Evolutionary conservation across 2,888 invertebrate genomes (phyloP), one percentile per base, ranked within the genome.

Genomic region (Oligia strigilis): DNA sequence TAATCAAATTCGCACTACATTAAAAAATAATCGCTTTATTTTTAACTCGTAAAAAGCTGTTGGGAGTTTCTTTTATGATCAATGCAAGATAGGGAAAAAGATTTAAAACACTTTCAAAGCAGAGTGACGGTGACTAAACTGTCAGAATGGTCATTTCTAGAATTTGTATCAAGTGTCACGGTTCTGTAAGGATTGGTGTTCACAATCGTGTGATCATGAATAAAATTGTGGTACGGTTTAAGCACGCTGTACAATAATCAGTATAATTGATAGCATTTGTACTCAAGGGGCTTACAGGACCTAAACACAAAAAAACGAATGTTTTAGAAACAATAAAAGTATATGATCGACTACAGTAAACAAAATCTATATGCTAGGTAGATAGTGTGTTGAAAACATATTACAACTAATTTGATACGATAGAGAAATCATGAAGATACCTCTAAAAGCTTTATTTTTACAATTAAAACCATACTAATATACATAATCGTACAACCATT

Each of bases 1-100:
- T 86, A 88, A 87, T 85, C 85, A 70, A 77, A 81, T 87, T 87
- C n/a, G 72, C 72, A 79, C 69, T 62, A 78, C 82, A 86, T 76
- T 79, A 75, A 85, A 76, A 69, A 55, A 77, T 77, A 70, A 88
- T 82, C 69, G 43, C n/a, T 60, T 49, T 66, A 72, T 83, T 74
- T 77, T 78, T 4, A 80, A 70, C 80, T 80, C 72, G 75, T 76
- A 64, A 84, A 72, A 77, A 65, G 46, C 67, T 43, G 78, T 72
- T 65, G 77, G 72, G 29, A 36, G 40, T 65, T 78, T 82, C 58
- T 81, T 84, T 85, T 62, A 29, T 65, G 69, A 75, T 58, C 29
- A 70, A 46, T 52, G 65, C 13, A 43, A 74, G 87, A 85, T 86
- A 86, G 6, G 60, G 3, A 43, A 70, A 72, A 43, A 29, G 17